phyloP scores from a whole-genome alignment of 2,113 vertebrate species.

The Menidia beryllina region DNA sequence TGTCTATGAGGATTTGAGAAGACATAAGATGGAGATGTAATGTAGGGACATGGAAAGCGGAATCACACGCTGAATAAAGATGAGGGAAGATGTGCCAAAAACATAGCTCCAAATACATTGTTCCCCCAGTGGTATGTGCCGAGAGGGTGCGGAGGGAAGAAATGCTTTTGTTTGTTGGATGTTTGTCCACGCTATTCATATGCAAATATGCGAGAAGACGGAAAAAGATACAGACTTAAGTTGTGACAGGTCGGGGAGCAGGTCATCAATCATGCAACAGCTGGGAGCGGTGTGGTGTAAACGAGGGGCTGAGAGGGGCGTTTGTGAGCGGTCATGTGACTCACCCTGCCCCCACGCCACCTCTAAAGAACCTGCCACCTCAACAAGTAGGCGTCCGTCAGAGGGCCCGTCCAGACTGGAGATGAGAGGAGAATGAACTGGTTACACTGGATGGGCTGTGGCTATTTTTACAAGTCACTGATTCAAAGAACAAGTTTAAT shows the following conservation, averaged over 20 bases:
- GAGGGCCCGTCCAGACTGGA: slow-evolving; percentile 33
- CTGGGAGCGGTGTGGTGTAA: slow-evolving; percentile 59
- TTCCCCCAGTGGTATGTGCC: slow-evolving; percentile 34
- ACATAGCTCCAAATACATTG: slow-evolving; percentile 40
- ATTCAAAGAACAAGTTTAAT: too few relatives aligned
- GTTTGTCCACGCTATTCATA: slow-evolving; percentile 51
- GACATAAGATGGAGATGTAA: slow-evolving; percentile 68
- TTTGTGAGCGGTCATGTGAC: slow-evolving; percentile 38
- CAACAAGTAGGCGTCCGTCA: slow-evolving; percentile 66
- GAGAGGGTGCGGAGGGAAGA: slow-evolving; percentile 15
- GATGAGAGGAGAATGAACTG: too few relatives aligned
- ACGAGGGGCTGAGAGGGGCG: slow-evolving; percentile 60
- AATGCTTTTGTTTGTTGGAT: slow-evolving; percentile 38
- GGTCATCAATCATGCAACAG: slow-evolving; percentile 80
- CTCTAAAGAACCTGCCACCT: slow-evolving; percentile 65
- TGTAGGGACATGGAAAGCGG: slow-evolving; percentile 54
- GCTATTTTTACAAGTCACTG: not conserved
- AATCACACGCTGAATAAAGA: slow-evolving; percentile 67
- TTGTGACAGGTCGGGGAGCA: slow-evolving; percentile 70
- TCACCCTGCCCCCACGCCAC: slow-evolving; percentile 4
- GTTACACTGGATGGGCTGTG: too few relatives aligned
- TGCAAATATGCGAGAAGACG: slow-evolving; percentile 58
- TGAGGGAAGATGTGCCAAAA: slow-evolving; percentile 50
- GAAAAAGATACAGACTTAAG: slow-evolving; percentile 44
- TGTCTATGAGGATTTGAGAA: slow-evolving; percentile 69